Base-by-base conservation (phyloP, 2,888 invertebrate species). In the Marronus borbonicus region DNA sequence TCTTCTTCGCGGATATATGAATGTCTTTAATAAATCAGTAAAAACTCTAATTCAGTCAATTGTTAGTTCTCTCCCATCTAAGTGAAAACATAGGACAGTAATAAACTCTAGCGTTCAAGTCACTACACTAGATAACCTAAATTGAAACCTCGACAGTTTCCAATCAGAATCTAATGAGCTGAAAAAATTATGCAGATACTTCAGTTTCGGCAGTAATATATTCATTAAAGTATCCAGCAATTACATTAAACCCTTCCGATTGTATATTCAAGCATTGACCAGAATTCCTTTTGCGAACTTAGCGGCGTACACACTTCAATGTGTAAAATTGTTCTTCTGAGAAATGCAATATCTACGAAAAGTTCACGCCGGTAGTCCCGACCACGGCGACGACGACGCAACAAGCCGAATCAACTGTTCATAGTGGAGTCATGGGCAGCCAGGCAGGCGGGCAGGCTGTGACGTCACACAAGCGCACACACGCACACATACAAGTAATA, bases 311-410 rank as follows among this genome's bases (percentile, higher is more conserved):
- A 36, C 39, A n/a, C n/a, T 65, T 39, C 1, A n/a, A 17, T n/a
- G n/a, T 65, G 17, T 39, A 31, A 65, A 76, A 62, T 76, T 76
- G 64, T 65, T 49, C 20, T 76, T 76, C 76, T 44, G 36, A 76
- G 76, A 76, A 76, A 76, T 55, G 66, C 55, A 66, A 76, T 65
- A 66, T 44, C 52, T 17, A 66, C 66, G 24, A 24, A 66, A 76
- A 66, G 31, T 76, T 76, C 76, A 76, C 52, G 52, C 17, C 31
- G 52, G 76, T 76, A 76, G 62, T 76, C 39, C 66, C 66, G 55
- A 24, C 66, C 8, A 44, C 44, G 66, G 66, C 62, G 31, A 36
- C 66, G 55, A 49, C 44, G 49, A 17, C 17, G 44, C 17, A 49
- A 44, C 66, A 49, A 68, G 49, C 49, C 49, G 28, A 68, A 24